Evolutionary conservation across 2,797 vertebrate genomes (phyloP).

Genomic region (Siniperca scherzeri): DNA sequence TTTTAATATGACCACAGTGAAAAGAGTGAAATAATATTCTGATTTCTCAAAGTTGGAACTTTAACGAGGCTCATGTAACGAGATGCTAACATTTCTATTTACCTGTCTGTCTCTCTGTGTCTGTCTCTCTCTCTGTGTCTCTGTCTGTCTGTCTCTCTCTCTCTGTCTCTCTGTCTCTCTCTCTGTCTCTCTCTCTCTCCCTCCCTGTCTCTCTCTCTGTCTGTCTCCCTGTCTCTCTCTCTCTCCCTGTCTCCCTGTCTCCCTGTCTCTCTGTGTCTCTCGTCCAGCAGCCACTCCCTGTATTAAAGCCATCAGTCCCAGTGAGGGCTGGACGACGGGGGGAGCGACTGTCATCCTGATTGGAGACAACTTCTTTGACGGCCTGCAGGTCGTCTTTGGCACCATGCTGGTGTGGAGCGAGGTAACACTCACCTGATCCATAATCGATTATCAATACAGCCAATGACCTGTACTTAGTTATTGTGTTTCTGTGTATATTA

Average conservation of each 20-base stretch:
- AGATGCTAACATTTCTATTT: neutral
- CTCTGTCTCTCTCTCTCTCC: conserved; percentile 19
- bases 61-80: too few relatives aligned
- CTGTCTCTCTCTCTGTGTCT: neutral
- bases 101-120: neutral
- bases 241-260: neutral
- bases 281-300: conserved; percentile 95
- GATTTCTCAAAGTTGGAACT: too few relatives aligned
- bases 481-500: too few relatives aligned
- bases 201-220: conserved; percentile 2
- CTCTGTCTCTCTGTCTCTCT: neutral
- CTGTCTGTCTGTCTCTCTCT: neutral
- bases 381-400: conserved; percentile 97
- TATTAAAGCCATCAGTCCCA: conserved; percentile 98
- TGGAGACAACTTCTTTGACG: conserved; percentile 98
- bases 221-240: neutral
- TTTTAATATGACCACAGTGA: too few relatives aligned
- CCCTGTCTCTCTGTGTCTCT: neutral
- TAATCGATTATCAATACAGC: neutral
- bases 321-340: conserved; percentile 98
- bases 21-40: too few relatives aligned
- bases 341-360: conserved; percentile 99
- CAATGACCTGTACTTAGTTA: too few relatives aligned
- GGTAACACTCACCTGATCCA: conserved; percentile 79
- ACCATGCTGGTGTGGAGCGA: conserved; percentile 99